phyloP scores from a whole-genome alignment of 2,888 invertebrate species.

The Pollenia griseotomentosa region DNA sequence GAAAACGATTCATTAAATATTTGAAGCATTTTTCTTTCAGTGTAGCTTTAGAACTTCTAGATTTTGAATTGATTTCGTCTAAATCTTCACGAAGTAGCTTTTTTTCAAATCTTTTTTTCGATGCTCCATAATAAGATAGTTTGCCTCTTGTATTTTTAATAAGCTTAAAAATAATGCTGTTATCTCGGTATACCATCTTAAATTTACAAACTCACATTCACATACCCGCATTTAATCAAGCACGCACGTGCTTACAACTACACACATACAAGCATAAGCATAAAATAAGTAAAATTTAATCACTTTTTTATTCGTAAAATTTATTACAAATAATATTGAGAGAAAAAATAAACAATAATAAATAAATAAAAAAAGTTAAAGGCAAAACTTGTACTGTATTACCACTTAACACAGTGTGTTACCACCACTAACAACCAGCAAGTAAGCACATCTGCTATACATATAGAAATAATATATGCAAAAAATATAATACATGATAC shows the following conservation, averaged over 20 bases:
- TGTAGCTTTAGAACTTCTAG: no score
- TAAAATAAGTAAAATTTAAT: slow-evolving; percentile 34
- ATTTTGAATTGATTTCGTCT: no score
- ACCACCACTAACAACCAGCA: slow-evolving; percentile 10
- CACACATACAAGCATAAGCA: neutral
- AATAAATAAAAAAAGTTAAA: neutral
- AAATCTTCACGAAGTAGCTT: no score
- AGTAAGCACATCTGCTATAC: neutral
- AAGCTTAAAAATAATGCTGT: neutral
- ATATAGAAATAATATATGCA: neutral
- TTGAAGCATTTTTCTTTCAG: no score
- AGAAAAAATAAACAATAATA: slow-evolving; percentile 21
- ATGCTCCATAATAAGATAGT: no score
- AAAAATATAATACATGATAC: neutral
- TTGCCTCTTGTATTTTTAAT: neutral
- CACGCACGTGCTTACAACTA: neutral
- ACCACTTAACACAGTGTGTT: slow-evolving; percentile 3
- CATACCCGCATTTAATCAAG: neutral
- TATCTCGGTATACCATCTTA: slow-evolving; percentile 1
- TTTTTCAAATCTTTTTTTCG: no score
- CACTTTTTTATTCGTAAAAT: slow-evolving; percentile 23
- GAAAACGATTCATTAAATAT: no score
- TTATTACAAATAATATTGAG: slow-evolving; percentile 1
- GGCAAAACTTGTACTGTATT: neutral
- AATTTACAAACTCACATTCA: neutral